These are phyloP conservation scores for Drosophila monieri DNA, from an alignment of 2,888 invertebrate species.

Conservation along the genomic window DNA sequence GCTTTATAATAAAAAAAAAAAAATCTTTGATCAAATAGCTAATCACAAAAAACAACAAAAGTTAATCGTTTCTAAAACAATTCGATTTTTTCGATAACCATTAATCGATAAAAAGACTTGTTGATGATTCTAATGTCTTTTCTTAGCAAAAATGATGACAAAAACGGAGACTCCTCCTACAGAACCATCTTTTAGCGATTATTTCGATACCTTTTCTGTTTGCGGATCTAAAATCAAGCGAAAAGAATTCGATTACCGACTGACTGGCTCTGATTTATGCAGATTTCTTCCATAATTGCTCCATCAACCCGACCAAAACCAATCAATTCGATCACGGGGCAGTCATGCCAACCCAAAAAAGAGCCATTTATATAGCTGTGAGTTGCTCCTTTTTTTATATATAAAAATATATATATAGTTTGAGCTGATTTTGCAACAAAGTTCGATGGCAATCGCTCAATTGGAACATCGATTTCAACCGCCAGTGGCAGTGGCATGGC, in stretches of 20 bases:
- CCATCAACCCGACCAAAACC: background rate
- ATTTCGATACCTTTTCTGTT: constrained; percentile 1
- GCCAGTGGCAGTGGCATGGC: too few relatives aligned
- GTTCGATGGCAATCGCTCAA: constrained; percentile 37
- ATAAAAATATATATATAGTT: background rate
- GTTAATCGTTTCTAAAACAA: too few relatives aligned
- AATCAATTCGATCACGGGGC: background rate
- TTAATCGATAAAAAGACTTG: too few relatives aligned
- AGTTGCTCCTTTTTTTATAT: too few relatives aligned
- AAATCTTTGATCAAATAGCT: too few relatives aligned
- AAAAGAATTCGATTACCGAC: constrained; percentile 1
- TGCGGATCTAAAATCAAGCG: background rate
- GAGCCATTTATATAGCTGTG: too few relatives aligned
- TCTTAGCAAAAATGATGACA: too few relatives aligned
- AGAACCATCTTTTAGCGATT: background rate
- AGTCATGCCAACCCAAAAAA: background rate
- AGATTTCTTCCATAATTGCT: background rate
- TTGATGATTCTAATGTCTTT: too few relatives aligned
- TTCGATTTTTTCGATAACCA: too few relatives aligned
- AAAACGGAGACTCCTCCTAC: too few relatives aligned
- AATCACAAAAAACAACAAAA: too few relatives aligned
- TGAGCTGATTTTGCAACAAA: constrained; percentile 21
- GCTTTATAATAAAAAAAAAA: too few relatives aligned
- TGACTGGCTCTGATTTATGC: background rate
- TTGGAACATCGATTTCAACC: constrained; percentile 30